phyloP scores from a whole-genome alignment of 2,888 invertebrate genomes.

The Pheosia gnoma region DNA sequence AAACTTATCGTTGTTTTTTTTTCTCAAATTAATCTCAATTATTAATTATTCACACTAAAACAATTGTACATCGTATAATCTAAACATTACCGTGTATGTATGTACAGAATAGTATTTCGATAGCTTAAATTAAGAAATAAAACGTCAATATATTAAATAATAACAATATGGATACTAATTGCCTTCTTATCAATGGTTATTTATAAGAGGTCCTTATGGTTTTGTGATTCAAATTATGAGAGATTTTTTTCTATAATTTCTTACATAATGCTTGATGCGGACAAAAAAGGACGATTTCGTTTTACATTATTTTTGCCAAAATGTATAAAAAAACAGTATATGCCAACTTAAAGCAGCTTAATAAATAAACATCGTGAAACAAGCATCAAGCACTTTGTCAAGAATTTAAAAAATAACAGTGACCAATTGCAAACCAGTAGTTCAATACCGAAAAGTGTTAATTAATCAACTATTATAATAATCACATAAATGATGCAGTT shows the following conservation, averaged over 20 bases:
- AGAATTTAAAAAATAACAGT: constrained; percentile 46
- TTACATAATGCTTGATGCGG: constrained; percentile 59
- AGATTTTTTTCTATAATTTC: constrained; percentile 37
- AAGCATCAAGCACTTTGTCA: constrained; percentile 60
- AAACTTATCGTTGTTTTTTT: constrained; percentile 53
- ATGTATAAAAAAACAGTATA: constrained; percentile 23
- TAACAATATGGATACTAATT: constrained; percentile 83
- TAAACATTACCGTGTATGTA: constrained; percentile 78
- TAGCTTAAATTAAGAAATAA: constrained; percentile 81
- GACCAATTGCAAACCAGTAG: constrained; percentile 55
- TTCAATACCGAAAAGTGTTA: constrained; percentile 52
- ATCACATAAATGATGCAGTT: constrained; percentile 79
- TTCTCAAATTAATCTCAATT: constrained; percentile 73
- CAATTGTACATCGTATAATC: constrained; percentile 82
- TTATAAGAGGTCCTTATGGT: constrained; percentile 85
- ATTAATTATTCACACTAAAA: constrained; percentile 82
- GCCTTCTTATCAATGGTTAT: constrained; percentile 84
- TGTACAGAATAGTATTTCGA: constrained; percentile 81
- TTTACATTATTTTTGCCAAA: constrained; percentile 21
- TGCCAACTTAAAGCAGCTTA: constrained; percentile 39
- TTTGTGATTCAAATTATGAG: constrained; percentile 75
- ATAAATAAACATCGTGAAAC: constrained; percentile 42
- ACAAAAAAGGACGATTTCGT: constrained; percentile 42
- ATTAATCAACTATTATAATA: constrained; percentile 66
- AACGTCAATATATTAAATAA: constrained; percentile 84